These are phyloP conservation scores for Mesocricetus auratus DNA, from an alignment of 2,113 vertebrate genomes.

Conservation along the genomic window DNA sequence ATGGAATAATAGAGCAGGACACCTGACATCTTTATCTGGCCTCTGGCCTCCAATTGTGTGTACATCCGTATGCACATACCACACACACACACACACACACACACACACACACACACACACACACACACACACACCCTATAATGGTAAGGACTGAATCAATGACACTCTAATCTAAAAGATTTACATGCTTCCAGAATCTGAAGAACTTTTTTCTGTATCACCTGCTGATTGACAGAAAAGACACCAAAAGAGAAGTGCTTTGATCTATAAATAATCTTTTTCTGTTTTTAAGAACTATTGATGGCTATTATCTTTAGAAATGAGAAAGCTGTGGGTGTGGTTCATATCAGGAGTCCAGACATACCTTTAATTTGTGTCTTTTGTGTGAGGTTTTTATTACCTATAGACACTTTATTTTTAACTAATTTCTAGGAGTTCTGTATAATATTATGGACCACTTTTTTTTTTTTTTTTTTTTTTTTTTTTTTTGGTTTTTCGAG, in stretches of 20 bases:
- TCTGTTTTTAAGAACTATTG: not conserved
- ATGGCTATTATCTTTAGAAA: slow-evolving; percentile 12
- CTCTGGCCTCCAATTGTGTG: not conserved
- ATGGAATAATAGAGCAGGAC: not conserved
- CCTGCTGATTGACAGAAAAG: not conserved
- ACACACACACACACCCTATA: not conserved
- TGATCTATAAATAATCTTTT: slow-evolving; percentile 32
- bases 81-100: too few relatives aligned
- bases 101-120: not conserved
- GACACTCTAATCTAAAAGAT: not conserved
- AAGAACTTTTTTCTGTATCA: not conserved
- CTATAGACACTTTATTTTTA: not conserved
- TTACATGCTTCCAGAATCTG: not conserved
- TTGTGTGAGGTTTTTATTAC: not conserved
- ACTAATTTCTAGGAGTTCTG: not conserved
- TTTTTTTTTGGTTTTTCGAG: too few relatives aligned
- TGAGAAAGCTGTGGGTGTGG: not conserved
- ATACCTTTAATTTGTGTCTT: not conserved
- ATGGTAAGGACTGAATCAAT: not conserved
- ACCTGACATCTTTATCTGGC: not conserved
- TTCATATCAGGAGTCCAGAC: slow-evolving; percentile 11
- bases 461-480: too few relatives aligned
- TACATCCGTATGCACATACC: too few relatives aligned
- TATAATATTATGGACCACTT: slow-evolving; percentile 20
- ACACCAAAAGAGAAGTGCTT: slow-evolving; percentile 19